Evolutionary conservation across 2,113 vertebrate genomes (phyloP), one percentile per base, ranked within the genome.

Genomic region (Scalopus aquaticus): DNA sequence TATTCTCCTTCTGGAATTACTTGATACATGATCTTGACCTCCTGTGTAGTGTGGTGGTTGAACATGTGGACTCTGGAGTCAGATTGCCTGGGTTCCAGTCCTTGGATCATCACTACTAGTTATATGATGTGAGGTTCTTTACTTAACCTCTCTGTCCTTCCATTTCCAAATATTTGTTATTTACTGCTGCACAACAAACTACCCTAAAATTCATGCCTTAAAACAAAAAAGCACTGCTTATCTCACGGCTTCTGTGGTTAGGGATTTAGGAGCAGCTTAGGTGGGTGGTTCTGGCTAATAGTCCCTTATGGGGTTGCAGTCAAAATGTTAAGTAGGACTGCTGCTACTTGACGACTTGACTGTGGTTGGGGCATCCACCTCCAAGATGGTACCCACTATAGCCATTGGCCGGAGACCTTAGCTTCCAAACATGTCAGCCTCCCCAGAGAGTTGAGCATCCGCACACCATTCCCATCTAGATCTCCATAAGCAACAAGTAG

Each of bases 151-250:
- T 60, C 39, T 56, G 16, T 65, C 78, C 58, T 76, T 79, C 19
- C 51, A 60, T 76, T 80, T 74, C 70, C 65, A 67, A 19, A 39
- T 58, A 1, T 73, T 51, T 81, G 44, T 81, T 70, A 88, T 37
- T 46, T 44, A 60, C 62, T 54, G n/a, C 35, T 9, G 9, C 17
- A 46, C 37, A n/a, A 49, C 56, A 54, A 87, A 84, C 56, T 78
- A 42, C 20, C 26, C 86, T 54, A 72, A 94, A 70, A 51, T 2
- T 67, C 77, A 72, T 93, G 35, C 17, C 37, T 70, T 77, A 58
- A 91, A 54, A 73, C n/a, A n/a, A 30, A 89, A 93, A 90, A 42
- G 10, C 11, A 79, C 44, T 79, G 70, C 37, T 85, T 64, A 90
- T 28, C 37, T 92, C 70, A 67, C 8, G 37, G 3, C n/a, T 32